A percentile compares a stretch with the other conserved stretches of the same genome.
Conservation (phyloP, 2,888 invertebrate species). For the Parasteatoda lunata region DNA sequence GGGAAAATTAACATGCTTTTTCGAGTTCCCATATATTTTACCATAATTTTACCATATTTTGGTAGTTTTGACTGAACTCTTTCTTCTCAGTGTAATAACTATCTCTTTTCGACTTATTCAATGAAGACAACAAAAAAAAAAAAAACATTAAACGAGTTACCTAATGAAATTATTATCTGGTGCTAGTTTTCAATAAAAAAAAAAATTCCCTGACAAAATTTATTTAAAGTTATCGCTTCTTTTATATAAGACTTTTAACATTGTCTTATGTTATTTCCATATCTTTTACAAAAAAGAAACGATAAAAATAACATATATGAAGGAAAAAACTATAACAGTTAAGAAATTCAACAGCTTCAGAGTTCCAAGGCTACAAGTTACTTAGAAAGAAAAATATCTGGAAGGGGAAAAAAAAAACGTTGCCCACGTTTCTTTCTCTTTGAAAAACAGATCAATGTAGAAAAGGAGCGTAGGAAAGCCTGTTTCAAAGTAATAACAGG, state of each 20-base stretch:
- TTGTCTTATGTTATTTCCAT: neutral
- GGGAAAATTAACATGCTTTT: too few relatives aligned
- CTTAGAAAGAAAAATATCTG: neutral
- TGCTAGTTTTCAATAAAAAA: too few relatives aligned
- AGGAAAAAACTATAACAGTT: neutral
- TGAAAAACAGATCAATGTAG: conserved; percentile 60
- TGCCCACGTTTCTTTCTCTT: conserved; percentile 34
- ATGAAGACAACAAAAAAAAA: too few relatives aligned
- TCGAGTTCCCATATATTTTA: too few relatives aligned
- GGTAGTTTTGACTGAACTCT: too few relatives aligned
- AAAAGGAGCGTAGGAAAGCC: conserved; percentile 41
- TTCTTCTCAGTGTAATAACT: too few relatives aligned
- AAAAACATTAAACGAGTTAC: too few relatives aligned
- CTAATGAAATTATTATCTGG: too few relatives aligned
- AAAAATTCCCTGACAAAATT: too few relatives aligned
- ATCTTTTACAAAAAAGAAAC: neutral
- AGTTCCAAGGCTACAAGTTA: neutral
- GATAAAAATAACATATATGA: conserved; percentile 3
- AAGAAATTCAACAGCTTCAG: conserved; percentile 10
- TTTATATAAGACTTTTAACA: neutral
- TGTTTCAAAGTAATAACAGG: conserved; percentile 65
- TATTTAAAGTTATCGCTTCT: too few relatives aligned
- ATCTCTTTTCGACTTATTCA: too few relatives aligned
- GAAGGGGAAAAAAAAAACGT: conserved; percentile 20
- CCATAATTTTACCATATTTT: too few relatives aligned